Evolutionary conservation across 2,888 invertebrate genomes (phyloP).

Genomic region (Molorchus minor): DNA sequence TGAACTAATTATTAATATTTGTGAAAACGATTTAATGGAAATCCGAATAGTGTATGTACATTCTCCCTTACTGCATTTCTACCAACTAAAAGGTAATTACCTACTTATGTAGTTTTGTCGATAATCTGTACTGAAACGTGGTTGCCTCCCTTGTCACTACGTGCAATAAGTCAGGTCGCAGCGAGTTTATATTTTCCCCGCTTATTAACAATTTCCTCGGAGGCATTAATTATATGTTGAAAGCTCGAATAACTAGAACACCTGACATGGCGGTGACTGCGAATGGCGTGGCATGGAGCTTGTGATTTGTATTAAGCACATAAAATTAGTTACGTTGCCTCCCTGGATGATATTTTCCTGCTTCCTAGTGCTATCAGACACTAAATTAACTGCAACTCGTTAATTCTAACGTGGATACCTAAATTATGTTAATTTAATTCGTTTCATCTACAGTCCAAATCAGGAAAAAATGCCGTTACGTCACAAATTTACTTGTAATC

Average conservation of each 20-base stretch:
- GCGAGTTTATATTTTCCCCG: conserved; percentile 38
- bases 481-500: no score
- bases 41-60: no score
- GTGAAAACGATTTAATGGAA: no score
- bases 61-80: no score
- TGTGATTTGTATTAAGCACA: conserved; percentile 43
- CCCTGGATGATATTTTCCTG: conserved; percentile 37
- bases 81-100: no score
- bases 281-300: conserved; percentile 38
- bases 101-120: no score
- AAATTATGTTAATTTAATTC: conserved; percentile 35
- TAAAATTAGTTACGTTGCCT: conserved; percentile 43
- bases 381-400: conserved; percentile 34
- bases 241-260: conserved; percentile 42
- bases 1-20: no score
- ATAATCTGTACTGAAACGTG: no score
- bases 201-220: conserved; percentile 44
- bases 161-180: no score
- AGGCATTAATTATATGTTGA: conserved; percentile 43
- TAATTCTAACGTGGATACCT: conserved; percentile 30
- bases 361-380: conserved; percentile 26
- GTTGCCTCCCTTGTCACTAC: no score
- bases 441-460: conserved; percentile 32
- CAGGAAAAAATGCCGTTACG: no score
- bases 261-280: conserved; percentile 44